A percentile compares a stretch with the other conserved stretches of the same genome.
Evolutionary conservation across 2,888 invertebrate species (phyloP).

Genomic region (Hemithea aestivaria): DNA sequence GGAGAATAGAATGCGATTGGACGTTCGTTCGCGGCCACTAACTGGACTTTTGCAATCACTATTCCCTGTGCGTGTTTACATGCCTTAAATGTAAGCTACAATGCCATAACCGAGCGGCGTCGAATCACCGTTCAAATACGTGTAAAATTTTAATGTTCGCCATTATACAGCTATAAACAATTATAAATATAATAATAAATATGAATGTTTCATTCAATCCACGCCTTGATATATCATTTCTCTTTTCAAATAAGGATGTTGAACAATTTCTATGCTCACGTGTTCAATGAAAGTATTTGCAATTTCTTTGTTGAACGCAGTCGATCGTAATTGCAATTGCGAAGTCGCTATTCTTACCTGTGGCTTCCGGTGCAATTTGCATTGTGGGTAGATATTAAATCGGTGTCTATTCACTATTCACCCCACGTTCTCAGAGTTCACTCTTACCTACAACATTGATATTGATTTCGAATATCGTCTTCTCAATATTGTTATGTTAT

Average conservation of each 20-base stretch:
- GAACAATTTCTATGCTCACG: constrained; percentile 50
- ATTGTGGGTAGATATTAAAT: constrained; percentile 8
- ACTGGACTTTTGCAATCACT: constrained; percentile 76
- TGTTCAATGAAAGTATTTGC: constrained; percentile 47
- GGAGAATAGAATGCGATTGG: constrained; percentile 24
- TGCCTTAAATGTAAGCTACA: constrained; percentile 63
- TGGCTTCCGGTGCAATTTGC: constrained; percentile 11
- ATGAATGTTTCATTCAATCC: constrained; percentile 49
- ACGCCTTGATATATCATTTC: constrained; percentile 52
- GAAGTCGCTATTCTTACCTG: neutral
- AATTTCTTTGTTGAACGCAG: constrained; percentile 32
- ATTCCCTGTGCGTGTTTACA: constrained; percentile 67
- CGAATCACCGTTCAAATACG: constrained; percentile 42
- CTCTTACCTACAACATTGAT: neutral
- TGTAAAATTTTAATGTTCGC: constrained; percentile 51
- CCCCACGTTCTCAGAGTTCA: constrained; percentile 1
- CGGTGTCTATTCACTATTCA: constrained; percentile 4
- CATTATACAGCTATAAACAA: constrained; percentile 47
- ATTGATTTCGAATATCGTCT: too few species aligned
- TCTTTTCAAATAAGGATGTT: constrained; percentile 49
- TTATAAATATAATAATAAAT: constrained; percentile 50
- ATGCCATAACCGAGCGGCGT: constrained; percentile 49
- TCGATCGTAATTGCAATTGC: constrained; percentile 7
- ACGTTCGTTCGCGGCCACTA: constrained; percentile 46
- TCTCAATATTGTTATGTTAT: too few species aligned